Percentiles rank a stretch among this genome's conserved stretches.
Conservation (phyloP, 2,888 invertebrate species). For the Lamproptera curius region DNA sequence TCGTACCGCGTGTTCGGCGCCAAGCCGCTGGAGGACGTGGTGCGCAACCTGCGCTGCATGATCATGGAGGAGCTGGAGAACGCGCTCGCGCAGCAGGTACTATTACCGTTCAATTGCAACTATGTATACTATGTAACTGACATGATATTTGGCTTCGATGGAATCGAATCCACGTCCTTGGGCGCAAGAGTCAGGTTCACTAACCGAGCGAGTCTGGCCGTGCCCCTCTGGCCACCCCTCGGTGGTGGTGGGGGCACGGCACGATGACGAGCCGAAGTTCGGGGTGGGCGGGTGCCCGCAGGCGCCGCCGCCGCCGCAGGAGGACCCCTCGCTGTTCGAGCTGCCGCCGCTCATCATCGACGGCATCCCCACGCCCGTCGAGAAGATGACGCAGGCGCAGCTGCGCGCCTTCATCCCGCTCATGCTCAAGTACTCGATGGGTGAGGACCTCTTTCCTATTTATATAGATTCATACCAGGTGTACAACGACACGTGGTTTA, state of each 20-base stretch:
- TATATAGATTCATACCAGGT: too few species aligned
- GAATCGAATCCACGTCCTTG: too few species aligned
- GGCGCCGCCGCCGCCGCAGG: conserved; percentile 79
- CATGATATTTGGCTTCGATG: too few species aligned
- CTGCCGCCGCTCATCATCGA: conserved; percentile 97
- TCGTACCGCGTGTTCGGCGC: conserved; percentile 98
- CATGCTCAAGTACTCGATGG: conserved; percentile 98
- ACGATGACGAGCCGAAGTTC: conserved; percentile 70
- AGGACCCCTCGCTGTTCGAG: conserved; percentile 96
- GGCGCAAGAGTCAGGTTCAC: too few species aligned
- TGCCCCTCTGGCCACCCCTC: background rate
- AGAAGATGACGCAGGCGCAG: conserved; percentile 99
- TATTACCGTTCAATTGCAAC: too few species aligned
- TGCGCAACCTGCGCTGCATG: conserved; percentile 91
- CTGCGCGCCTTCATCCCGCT: conserved; percentile 97
- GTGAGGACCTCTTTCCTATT: too few species aligned
- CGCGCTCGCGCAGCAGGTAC: conserved; percentile 91
- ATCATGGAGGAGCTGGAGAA: conserved; percentile 97
- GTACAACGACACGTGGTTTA: too few species aligned
- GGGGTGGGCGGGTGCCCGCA: conserved; percentile 67
- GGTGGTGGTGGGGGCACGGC: conserved; percentile 3
- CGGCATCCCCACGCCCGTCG: conserved; percentile 98
- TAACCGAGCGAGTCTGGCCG: too few species aligned
- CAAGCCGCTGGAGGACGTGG: conserved; percentile 97
- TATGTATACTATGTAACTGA: too few species aligned